Base-by-base conservation (phyloP, 2,888 invertebrate species). In the Euplagia quadripunctaria region DNA sequence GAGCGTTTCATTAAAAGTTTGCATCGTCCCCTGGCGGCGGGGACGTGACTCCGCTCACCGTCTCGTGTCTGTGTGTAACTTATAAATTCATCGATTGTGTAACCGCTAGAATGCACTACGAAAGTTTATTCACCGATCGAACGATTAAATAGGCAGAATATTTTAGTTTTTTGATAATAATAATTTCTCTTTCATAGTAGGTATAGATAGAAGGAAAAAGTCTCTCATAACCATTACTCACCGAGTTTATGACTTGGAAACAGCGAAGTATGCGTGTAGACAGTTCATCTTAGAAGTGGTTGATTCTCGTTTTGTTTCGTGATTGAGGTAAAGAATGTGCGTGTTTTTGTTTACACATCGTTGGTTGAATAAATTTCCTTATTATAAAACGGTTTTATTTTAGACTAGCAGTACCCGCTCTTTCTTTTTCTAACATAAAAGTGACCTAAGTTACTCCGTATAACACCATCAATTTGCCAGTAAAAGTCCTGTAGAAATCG, bases 1-100 rank as follows among this genome's bases (percentile, higher is more conserved):
- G 55, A 55, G 52, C 55, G 52, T 42, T 68, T 68, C 68, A 68
- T 68, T 68, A 68, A 68, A 68, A 68, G 68, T 68, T 66, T 51
- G 66, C 17, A 41, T 41, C 41, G 66, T 11, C 9, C 51, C 41
- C 17, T 51, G 0, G 31, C 51, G 51, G 17, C 66, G 4, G 16
- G 16, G 17, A 14, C 66, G 66, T 17, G 66, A 51, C 49, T 66
- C 31, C 17, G 16, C 12, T 16, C 46, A 12, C 5, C 31, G 58
- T 58, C 58, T 58, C 58, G 58, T 31, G 20, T 1, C 51, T 17
- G 11, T 51, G 66, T 49, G 51, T 12, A 51, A 17, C 17, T 31
- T 51, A 17, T 41, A 49, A 51, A 31, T 9, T 0, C 3, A 31
- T 17, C 41, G 17, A 66, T 51, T 51, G 41, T 51, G 5, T 31